Conservation (phyloP, 2,113 vertebrate species). For the Columbina picui region DNA sequence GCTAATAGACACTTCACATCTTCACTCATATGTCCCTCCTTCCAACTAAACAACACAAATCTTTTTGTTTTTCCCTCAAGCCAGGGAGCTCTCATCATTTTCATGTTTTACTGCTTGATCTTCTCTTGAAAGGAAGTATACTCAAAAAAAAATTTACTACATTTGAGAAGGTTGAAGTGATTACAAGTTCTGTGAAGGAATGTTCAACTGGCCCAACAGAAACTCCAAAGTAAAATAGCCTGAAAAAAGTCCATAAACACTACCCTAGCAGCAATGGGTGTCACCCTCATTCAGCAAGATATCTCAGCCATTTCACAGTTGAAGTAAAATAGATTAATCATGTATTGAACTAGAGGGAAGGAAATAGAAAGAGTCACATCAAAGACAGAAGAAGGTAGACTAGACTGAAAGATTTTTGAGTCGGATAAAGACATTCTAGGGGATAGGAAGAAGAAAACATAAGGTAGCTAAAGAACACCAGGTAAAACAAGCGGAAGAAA, state of each 20-base stretch:
- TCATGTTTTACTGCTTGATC: not conserved
- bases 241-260: not conserved
- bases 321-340: conserved; percentile 5
- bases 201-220: not conserved
- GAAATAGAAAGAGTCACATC: not conserved
- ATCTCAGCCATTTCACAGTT: not conserved
- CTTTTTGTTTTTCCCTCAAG: not conserved
- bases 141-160: not conserved
- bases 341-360: not conserved
- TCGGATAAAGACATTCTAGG: not conserved
- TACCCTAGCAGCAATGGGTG: not conserved
- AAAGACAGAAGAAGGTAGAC: not conserved
- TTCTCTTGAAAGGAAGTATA: not conserved
- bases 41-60: not conserved
- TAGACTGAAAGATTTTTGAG: not conserved
- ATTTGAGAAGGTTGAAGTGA: not conserved
- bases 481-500: not conserved
- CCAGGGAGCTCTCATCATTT: not conserved
- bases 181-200: not conserved
- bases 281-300: not conserved
- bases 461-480: not conserved
- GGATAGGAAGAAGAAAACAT: not conserved
- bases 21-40: not conserved
- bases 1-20: not conserved
- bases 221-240: conserved; percentile 13